A percentile compares a stretch with the other conserved stretches of the same genome.
These are phyloP conservation scores for Oreohelix idahoensis DNA, from an alignment of 1,140 invertebrate species.

Conservation along the genomic window DNA sequence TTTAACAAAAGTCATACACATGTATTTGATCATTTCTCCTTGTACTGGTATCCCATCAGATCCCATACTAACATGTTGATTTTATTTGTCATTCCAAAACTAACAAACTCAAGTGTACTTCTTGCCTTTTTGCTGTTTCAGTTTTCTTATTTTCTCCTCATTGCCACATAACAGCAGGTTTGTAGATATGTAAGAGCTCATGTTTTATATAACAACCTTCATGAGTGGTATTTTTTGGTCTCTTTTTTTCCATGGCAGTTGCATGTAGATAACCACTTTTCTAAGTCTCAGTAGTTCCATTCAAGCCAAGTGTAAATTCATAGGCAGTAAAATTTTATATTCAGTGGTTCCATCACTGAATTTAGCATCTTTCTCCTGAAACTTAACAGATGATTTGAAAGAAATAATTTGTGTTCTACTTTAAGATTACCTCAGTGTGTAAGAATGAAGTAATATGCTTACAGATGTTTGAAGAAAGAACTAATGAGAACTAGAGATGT, in stretches of 20 bases:
- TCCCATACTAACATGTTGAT: background rate
- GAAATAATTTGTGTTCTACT: no score
- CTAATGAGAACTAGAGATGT: no score
- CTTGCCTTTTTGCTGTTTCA: slow-evolving; percentile 17
- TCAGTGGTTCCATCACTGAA: no score
- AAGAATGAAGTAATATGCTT: no score
- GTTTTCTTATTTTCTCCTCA: slow-evolving; percentile 27
- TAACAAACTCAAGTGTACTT: background rate
- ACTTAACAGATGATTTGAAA: no score
- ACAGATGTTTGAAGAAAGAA: no score
- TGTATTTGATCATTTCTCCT: no score
- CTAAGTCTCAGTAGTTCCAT: background rate
- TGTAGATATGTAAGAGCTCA: background rate
- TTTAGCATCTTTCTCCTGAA: no score
- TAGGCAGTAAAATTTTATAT: no score
- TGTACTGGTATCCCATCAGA: background rate
- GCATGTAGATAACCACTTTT: background rate
- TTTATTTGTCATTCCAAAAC: background rate
- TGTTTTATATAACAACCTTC: background rate
- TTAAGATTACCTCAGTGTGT: no score
- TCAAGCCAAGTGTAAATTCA: background rate
- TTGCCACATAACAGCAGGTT: slow-evolving; percentile 21
- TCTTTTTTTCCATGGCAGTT: background rate
- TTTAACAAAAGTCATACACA: no score
- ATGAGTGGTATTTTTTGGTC: background rate